A percentile compares a stretch with the other conserved stretches of the same genome.
Conservation (phyloP, 2,797 vertebrate genomes). For the Chloroceryle inda region DNA sequence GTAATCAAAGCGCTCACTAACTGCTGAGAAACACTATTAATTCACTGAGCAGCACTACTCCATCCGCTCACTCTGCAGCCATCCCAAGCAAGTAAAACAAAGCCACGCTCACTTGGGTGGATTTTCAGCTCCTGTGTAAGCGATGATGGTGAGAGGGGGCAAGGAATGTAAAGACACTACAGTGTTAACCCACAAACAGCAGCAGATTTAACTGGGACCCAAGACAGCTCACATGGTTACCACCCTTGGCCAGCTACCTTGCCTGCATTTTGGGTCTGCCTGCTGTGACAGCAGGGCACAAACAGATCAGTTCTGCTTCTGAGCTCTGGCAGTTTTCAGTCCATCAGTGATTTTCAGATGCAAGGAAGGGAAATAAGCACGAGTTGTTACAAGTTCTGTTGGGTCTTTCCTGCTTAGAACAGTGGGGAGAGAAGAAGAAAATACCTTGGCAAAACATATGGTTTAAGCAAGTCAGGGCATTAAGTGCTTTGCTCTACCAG, state of each 20-base stretch:
- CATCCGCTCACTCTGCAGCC: neutral
- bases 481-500: neutral
- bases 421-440: neutral
- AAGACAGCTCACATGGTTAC: rapidly evolving
- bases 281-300: rapidly evolving
- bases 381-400: neutral
- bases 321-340: neutral
- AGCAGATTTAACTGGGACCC: rapidly evolving
- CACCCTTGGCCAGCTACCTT: neutral
- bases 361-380: neutral
- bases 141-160: rapidly evolving
- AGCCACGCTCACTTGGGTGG: rapidly evolving
- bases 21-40: slow-evolving; percentile 49
- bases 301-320: neutral
- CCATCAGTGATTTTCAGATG: neutral
- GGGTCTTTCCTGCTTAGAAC: neutral
- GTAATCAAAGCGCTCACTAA: slow-evolving; percentile 65
- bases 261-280: neutral
- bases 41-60: slow-evolving; percentile 9
- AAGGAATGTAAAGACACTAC: neutral
- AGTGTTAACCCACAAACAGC: neutral
- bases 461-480: slow-evolving; percentile 6
- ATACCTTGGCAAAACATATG: slow-evolving; percentile 43
- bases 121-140: neutral
- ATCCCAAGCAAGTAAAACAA: neutral